A percentile compares a stretch with the other conserved stretches of the same genome.
phyloP scores from a whole-genome alignment of 2,113 vertebrate species.

The Sinocyclocheilus rhinocerous region DNA sequence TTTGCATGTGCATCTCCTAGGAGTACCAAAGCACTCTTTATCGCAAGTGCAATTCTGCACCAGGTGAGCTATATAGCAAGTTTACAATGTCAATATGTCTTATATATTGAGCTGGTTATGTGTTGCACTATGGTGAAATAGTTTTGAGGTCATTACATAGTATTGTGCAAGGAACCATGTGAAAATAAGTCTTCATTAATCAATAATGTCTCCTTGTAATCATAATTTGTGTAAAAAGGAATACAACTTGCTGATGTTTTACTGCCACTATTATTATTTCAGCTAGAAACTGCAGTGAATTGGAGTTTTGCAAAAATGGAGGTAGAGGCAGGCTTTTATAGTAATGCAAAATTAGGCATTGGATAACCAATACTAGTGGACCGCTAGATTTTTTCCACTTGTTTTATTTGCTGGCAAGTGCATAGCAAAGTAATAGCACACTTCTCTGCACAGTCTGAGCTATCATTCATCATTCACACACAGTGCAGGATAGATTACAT shows the following conservation, averaged over 20 bases:
- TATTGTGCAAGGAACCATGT: neutral
- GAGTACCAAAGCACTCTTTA: too few relatives aligned
- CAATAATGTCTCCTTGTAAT: neutral
- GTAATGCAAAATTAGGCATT: neutral
- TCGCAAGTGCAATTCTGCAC: neutral
- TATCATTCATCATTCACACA: slow-evolving; percentile 11
- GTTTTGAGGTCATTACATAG: neutral
- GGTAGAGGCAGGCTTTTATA: neutral
- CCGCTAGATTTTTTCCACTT: neutral
- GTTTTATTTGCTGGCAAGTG: neutral
- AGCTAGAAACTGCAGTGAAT: neutral
- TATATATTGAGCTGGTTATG: neutral
- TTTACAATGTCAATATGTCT: neutral
- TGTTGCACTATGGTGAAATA: neutral
- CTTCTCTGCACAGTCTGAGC: neutral
- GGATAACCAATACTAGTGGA: neutral
- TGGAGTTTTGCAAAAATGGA: neutral
- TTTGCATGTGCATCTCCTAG: too few relatives aligned
- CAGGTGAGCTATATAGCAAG: neutral
- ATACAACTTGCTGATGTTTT: neutral
- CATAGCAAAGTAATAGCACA: neutral
- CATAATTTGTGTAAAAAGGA: neutral
- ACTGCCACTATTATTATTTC: neutral
- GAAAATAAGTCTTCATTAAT: neutral
- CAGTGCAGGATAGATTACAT: neutral